A percentile compares a stretch with the other conserved stretches of the same genome.
Evolutionary conservation across 2,113 vertebrate genomes (phyloP).

Genomic region (Hippolais icterina): DNA sequence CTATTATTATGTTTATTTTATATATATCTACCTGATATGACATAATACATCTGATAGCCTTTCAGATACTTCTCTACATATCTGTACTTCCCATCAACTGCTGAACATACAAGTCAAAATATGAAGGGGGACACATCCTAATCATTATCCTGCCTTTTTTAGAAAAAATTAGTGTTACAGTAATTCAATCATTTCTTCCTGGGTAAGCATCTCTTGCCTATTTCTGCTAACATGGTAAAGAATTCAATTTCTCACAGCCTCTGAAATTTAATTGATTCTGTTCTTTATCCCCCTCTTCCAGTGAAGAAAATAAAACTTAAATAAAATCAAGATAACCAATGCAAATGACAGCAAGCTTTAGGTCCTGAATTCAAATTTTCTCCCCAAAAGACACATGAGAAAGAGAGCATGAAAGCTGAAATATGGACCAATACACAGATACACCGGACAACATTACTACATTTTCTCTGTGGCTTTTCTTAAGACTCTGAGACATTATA

Average conservation of each 20-base stretch:
- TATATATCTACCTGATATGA: not conserved
- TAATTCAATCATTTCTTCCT: not conserved
- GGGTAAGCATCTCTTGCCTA: not conserved
- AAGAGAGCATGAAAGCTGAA: not conserved
- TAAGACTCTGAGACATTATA: not conserved
- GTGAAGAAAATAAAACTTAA: not conserved
- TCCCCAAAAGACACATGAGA: not conserved
- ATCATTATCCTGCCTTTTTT: not conserved
- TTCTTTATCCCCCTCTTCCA: not conserved
- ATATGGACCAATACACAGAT: not conserved
- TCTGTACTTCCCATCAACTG: not conserved
- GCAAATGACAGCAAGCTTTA: not conserved
- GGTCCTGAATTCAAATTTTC: not conserved
- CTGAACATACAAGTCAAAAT: not conserved
- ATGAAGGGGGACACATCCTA: not conserved
- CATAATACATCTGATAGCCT: not conserved
- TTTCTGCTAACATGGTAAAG: not conserved
- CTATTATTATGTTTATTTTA: not conserved
- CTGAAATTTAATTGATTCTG: not conserved
- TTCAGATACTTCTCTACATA: not conserved
- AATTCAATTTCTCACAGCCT: not conserved
- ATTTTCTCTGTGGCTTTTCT: not conserved
- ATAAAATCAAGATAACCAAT: not conserved
- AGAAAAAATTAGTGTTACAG: not conserved
- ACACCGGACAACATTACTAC: not conserved